phyloP scores from a whole-genome alignment of 2,113 vertebrate species.

The Bubo bubo region DNA sequence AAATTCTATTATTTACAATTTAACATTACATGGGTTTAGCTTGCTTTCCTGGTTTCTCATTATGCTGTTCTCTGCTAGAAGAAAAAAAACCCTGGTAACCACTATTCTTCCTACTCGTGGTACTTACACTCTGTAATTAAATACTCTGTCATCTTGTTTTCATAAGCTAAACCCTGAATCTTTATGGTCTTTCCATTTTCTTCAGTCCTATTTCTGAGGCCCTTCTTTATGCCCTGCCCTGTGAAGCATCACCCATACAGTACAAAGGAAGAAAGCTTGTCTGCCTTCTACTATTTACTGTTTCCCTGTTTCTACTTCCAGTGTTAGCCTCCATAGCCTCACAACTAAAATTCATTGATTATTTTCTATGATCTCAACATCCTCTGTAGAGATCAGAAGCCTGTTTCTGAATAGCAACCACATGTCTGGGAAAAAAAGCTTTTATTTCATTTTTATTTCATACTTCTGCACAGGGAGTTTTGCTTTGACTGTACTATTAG shows the following conservation, averaged over 20 bases:
- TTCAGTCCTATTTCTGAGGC: not conserved
- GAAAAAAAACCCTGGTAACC: not conserved
- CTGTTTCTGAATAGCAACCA: not conserved
- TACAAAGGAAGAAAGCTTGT: not conserved
- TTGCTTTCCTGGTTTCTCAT: not conserved
- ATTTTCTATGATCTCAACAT: not conserved
- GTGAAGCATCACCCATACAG: not conserved
- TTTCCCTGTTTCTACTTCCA: not conserved
- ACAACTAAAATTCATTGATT: not conserved
- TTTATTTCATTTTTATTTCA: not conserved
- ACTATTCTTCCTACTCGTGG: not conserved
- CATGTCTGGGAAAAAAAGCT: not conserved
- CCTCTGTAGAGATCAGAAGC: not conserved
- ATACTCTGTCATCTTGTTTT: not conserved
- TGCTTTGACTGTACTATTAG: not conserved
- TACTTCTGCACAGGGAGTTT: not conserved
- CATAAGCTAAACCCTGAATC: not conserved
- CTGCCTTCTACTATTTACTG: not conserved
- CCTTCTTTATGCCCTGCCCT: not conserved
- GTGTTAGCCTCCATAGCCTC: not conserved
- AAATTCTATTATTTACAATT: not conserved
- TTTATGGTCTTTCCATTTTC: not conserved
- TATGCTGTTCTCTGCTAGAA: not conserved
- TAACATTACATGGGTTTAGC: not conserved
- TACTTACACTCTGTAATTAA: not conserved